These are phyloP conservation scores for Oxytorus armatus DNA, from an alignment of 2,888 invertebrate genomes.

Conservation along the genomic window DNA sequence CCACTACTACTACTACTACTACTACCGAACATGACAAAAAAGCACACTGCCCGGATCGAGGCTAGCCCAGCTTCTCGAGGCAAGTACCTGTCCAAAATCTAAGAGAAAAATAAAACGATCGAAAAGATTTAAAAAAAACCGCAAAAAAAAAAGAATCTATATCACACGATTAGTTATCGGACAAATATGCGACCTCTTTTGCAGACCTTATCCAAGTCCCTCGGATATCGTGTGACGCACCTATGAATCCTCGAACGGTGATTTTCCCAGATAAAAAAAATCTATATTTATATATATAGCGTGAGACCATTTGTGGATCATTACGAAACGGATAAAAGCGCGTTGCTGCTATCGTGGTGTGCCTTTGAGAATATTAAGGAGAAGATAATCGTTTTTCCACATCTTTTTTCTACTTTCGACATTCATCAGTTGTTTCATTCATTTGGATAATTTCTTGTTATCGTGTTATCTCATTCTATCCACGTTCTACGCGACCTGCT, in stretches of 20 bases:
- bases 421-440: slow-evolving; percentile 7
- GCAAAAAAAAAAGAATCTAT: slow-evolving; percentile 31
- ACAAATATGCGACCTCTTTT: slow-evolving; percentile 76
- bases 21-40: slow-evolving; percentile 84
- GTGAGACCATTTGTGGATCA: slow-evolving; percentile 56
- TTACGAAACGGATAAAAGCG: slow-evolving; percentile 64
- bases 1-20: slow-evolving; percentile 83
- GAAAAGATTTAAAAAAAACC: slow-evolving; percentile 14
- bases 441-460: slow-evolving; percentile 29
- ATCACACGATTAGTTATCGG: slow-evolving; percentile 62
- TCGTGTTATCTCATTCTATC: slow-evolving; percentile 20
- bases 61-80: slow-evolving; percentile 84
- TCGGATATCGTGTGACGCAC: slow-evolving; percentile 54
- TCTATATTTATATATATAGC: slow-evolving; percentile 20
- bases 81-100: slow-evolving; percentile 82
- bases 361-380: slow-evolving; percentile 7
- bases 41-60: slow-evolving; percentile 84
- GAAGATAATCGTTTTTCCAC: slow-evolving; percentile 8
- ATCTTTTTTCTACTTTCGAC: slow-evolving; percentile 4
- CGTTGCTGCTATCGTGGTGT: slow-evolving; percentile 66
- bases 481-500: slow-evolving; percentile 77
- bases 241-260: slow-evolving; percentile 70
- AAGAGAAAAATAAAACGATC: slow-evolving; percentile 48
- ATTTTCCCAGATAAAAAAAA: slow-evolving; percentile 35
- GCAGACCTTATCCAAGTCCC: slow-evolving; percentile 77